These are phyloP conservation scores for Cephalopholis sonnerati DNA, from an alignment of 2,113 vertebrate species.

Conservation along the genomic window DNA sequence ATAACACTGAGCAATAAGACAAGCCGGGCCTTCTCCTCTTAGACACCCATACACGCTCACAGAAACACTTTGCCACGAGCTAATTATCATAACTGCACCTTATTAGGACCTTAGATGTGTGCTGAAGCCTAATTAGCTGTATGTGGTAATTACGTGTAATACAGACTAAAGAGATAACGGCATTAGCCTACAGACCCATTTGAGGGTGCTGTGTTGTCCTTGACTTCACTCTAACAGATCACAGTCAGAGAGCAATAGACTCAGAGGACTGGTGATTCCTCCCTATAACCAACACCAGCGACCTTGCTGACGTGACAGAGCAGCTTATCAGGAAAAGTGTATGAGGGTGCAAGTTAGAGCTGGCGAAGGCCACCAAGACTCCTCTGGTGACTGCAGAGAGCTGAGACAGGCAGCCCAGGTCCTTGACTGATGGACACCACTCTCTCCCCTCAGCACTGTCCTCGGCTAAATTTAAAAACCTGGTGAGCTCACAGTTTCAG, in stretches of 20 bases:
- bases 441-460: slow-evolving; percentile 14
- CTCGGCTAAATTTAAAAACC: background rate
- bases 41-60: slow-evolving; percentile 48
- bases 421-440: slow-evolving; percentile 44
- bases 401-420: slow-evolving; percentile 30
- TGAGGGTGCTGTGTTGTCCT: slow-evolving; percentile 61
- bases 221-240: slow-evolving; percentile 52
- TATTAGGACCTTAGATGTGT: slow-evolving; percentile 69
- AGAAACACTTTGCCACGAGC: slow-evolving; percentile 57
- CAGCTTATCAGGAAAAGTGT: slow-evolving; percentile 63
- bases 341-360: slow-evolving; percentile 56
- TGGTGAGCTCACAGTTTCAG: background rate
- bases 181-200: slow-evolving; percentile 52
- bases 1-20: slow-evolving; percentile 69
- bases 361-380: slow-evolving; percentile 58
- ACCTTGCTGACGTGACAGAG: slow-evolving; percentile 74
- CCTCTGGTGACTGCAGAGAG: slow-evolving; percentile 42
- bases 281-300: slow-evolving; percentile 31
- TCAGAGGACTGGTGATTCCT: slow-evolving; percentile 40
- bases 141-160: slow-evolving; percentile 66
- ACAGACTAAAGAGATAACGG: slow-evolving; percentile 62
- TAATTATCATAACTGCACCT: slow-evolving; percentile 76
- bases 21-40: slow-evolving; percentile 36
- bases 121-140: slow-evolving; percentile 69
- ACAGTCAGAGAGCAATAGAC: slow-evolving; percentile 40